These are phyloP conservation scores for Pempheris klunzingeri DNA, from an alignment of 2,797 vertebrate species.

Conservation along the genomic window DNA sequence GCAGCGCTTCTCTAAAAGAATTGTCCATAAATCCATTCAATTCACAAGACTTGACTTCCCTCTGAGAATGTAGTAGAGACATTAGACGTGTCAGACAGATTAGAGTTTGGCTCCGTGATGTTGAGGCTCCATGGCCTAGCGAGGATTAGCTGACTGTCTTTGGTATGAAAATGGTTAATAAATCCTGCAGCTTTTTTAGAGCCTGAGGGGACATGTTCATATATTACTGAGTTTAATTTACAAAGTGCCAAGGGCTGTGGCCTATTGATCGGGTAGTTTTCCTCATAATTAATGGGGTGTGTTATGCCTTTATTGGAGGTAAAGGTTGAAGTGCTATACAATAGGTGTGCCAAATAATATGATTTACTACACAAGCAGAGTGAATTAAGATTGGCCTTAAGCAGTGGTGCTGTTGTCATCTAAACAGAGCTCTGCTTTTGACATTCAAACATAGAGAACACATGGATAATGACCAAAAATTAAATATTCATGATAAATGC, in stretches of 20 bases:
- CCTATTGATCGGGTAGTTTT: conserved; percentile 2
- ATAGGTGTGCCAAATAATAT: neutral
- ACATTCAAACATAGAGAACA: neutral
- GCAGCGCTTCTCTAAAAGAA: neutral
- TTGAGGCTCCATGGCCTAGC: neutral
- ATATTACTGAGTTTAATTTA: neutral
- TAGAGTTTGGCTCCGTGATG: no score
- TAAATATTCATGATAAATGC: neutral
- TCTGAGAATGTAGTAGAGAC: neutral
- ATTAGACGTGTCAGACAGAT: neutral
- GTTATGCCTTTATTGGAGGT: neutral
- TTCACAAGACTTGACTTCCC: no score
- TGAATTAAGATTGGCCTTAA: neutral
- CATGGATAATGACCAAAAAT: no score
- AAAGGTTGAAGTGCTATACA: neutral
- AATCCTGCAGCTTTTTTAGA: neutral
- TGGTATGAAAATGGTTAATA: neutral
- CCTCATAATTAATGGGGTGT: neutral
- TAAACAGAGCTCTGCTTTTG: neutral
- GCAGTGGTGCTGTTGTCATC: neutral
- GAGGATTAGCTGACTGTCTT: neutral
- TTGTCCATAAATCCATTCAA: no score
- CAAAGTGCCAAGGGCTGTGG: neutral
- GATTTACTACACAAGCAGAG: neutral
- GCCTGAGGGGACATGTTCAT: neutral